Evolutionary conservation across 2,888 invertebrate species (phyloP), one percentile per base, ranked within the genome.

Genomic region (Anthrax anthrax): DNA sequence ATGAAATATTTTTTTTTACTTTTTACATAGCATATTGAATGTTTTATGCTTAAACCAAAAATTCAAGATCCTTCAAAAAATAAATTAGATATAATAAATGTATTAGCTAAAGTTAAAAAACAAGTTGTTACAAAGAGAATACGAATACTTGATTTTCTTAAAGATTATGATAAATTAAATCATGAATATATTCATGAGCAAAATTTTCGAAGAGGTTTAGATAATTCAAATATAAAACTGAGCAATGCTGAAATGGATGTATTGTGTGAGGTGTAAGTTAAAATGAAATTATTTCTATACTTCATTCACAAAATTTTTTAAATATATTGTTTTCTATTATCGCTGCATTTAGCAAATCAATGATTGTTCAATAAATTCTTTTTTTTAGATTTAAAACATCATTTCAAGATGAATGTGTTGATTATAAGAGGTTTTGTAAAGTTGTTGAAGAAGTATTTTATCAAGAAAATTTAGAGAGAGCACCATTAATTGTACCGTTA

Each of bases 81-180:
- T 8, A 9, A 27, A 27, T 9, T 27, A 5, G 77, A 82, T 59
- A 80, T 85, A 52, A 77, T 82, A 39, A 72, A 76, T 55, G 76
- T 84, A 50, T 70, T 86, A 45, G 81, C 84, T 17, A 82, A 81
- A 65, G 78, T 82, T 54, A 85, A 84, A 64, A 78, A 79, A 29
- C 67, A 76, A 71, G 76, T 80, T 44, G 76, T 81, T 2, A 72
- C 80, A 37, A 81, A 81, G 52, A 73, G 82, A 38, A 68, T 84
- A 4, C 66, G 80, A 37, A 76, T 80, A 9, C 65, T 73, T 36
- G 78, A 81, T 57, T 84, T 83, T 63, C 66, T 85, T 55, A 63
- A 67, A 48, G 78, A 77, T 60, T 82, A 76, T 60, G 85, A 86
- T 67, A 65, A 62, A 6, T 73, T 72, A 57, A 75, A 75, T 53